A percentile compares a stretch with the other conserved stretches of the same genome.
Conservation (phyloP, 1,140 invertebrate species). For the Leptinotarsa texana region DNA sequence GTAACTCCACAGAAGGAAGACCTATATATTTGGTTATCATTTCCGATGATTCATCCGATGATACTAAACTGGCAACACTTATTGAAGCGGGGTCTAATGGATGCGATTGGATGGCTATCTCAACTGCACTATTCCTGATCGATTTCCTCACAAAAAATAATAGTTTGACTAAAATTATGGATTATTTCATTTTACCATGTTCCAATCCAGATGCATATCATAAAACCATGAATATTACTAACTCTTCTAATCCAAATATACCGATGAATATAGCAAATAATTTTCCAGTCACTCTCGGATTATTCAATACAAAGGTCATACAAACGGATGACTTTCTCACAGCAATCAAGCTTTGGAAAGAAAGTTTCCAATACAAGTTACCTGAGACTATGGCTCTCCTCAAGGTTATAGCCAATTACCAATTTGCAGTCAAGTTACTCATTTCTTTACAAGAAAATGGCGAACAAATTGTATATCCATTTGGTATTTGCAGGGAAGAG, state of each 20-base stretch:
- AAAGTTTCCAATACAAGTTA: constrained; percentile 26
- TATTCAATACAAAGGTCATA: constrained; percentile 24
- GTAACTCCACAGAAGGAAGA: constrained; percentile 33
- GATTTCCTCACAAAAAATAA: constrained; percentile 37
- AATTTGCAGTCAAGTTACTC: constrained; percentile 33
- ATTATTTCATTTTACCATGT: constrained; percentile 42
- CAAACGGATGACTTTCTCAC: constrained; percentile 31
- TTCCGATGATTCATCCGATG: not conserved
- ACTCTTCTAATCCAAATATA: constrained; percentile 1
- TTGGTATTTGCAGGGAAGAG: constrained; percentile 27
- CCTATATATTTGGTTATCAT: constrained; percentile 39
- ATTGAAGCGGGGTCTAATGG: constrained; percentile 43
- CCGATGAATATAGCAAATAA: constrained; percentile 31
- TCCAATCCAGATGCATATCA: constrained; percentile 42
- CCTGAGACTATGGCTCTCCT: constrained; percentile 30
- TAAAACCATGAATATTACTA: not conserved
- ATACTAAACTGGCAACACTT: constrained; percentile 31
- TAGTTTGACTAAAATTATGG: constrained; percentile 31
- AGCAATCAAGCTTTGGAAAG: constrained; percentile 37
- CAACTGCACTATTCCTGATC: constrained; percentile 37
- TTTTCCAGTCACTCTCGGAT: constrained; percentile 34
- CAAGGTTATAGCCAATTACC: constrained; percentile 18
- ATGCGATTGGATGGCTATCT: constrained; percentile 33
- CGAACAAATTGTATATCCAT: constrained; percentile 33
- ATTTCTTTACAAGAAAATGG: constrained; percentile 37